These are phyloP conservation scores for Coronaproctus castanopsis DNA, from an alignment of 2,888 invertebrate species.

Conservation along the genomic window DNA sequence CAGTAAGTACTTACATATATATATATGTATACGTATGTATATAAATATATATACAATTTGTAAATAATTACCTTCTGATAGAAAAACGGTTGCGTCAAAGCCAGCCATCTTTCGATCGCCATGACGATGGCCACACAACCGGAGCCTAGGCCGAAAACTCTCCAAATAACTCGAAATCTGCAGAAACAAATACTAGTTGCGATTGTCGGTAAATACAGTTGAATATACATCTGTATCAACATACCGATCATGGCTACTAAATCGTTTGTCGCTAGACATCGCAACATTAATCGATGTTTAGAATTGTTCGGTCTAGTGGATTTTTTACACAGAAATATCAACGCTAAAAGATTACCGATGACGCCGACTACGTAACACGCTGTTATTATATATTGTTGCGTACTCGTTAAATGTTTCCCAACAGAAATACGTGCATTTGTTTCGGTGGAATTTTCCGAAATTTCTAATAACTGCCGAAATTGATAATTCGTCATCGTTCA, in stretches of 20 bases:
- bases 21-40: not conserved
- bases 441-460: not conserved
- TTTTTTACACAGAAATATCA: constrained; percentile 46
- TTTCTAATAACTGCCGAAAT: no score
- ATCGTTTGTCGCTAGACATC: constrained; percentile 58
- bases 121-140: constrained; percentile 74
- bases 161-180: constrained; percentile 46
- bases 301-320: constrained; percentile 50
- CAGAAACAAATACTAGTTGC: constrained; percentile 32
- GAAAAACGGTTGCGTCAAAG: constrained; percentile 64
- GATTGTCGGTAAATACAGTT: constrained; percentile 26
- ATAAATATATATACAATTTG: not conserved
- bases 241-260: constrained; percentile 59
- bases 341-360: constrained; percentile 53
- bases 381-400: constrained; percentile 1
- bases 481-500: no score
- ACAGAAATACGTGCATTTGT: not conserved
- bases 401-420: not conserved
- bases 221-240: constrained; percentile 44
- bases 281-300: constrained; percentile 58
- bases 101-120: constrained; percentile 71
- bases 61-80: constrained; percentile 79
- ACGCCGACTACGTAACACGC: constrained; percentile 40
- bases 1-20: not conserved
- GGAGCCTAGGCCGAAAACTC: constrained; percentile 66